phyloP scores from a whole-genome alignment of 2,113 vertebrate species.

The Mesoclemmys tuberculata region DNA sequence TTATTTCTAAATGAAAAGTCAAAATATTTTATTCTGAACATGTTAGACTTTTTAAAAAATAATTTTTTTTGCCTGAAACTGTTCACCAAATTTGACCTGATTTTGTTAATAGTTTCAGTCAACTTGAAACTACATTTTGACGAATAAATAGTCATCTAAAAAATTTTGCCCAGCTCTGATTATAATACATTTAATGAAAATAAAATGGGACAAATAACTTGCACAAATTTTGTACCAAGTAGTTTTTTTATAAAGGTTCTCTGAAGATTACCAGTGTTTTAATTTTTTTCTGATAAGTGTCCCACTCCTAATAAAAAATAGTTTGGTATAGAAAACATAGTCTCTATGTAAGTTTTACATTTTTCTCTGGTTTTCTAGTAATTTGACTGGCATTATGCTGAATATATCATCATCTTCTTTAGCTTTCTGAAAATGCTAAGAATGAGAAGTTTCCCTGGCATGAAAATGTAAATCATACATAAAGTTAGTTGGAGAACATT shows the following conservation, averaged over 20 bases:
- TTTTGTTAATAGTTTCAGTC: not conserved
- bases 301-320: not conserved
- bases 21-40: not conserved
- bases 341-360: slow-evolving; percentile 16
- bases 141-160: not conserved
- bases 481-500: slow-evolving; percentile 54
- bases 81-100: not conserved
- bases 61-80: not conserved
- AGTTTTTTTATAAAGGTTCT: not conserved
- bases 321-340: not conserved
- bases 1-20: not conserved
- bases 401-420: slow-evolving; percentile 25
- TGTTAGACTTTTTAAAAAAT: not conserved
- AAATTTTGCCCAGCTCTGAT: not conserved
- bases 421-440: slow-evolving; percentile 48
- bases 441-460: slow-evolving; percentile 34
- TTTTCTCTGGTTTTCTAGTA: not conserved
- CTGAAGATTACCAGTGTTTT: not conserved
- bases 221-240: not conserved
- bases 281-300: not conserved
- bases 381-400: not conserved
- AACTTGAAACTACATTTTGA: not conserved
- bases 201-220: not conserved
- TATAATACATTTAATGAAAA: not conserved
- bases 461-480: slow-evolving; percentile 46